These are phyloP conservation scores for Aricia artaxerxes DNA, from an alignment of 2,888 invertebrate species.

Conservation along the genomic window DNA sequence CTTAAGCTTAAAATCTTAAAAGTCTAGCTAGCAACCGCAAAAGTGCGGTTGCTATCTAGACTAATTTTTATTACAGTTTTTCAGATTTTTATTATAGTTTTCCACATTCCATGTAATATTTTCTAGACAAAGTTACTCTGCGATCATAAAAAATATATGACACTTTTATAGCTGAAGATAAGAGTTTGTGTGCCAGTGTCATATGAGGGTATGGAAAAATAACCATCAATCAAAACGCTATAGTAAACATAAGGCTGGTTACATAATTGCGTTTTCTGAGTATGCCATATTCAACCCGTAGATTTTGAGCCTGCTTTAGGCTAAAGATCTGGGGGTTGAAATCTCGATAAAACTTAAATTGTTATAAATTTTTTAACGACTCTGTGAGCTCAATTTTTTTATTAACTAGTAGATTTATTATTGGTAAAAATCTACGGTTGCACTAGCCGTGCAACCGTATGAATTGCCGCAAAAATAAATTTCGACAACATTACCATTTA, in stretches of 20 bases:
- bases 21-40: too few relatives aligned
- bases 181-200: neutral
- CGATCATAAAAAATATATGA: neutral
- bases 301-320: too few relatives aligned
- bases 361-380: too few relatives aligned
- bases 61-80: neutral
- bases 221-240: conserved; percentile 7
- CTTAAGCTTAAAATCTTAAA: neutral
- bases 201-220: neutral
- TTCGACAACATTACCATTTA: too few relatives aligned
- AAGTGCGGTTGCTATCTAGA: neutral
- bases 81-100: neutral
- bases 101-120: neutral
- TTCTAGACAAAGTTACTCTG: neutral
- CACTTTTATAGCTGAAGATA: neutral
- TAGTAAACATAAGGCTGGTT: neutral
- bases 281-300: neutral
- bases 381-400: too few relatives aligned
- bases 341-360: too few relatives aligned
- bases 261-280: neutral
- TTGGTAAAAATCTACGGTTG: too few relatives aligned
- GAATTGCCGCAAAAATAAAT: too few relatives aligned
- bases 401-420: too few relatives aligned
- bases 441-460: too few relatives aligned
- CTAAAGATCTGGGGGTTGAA: too few relatives aligned